These are phyloP conservation scores for Drosophila watanabei DNA, from an alignment of 1,140 invertebrate genomes.

Conservation along the genomic window DNA sequence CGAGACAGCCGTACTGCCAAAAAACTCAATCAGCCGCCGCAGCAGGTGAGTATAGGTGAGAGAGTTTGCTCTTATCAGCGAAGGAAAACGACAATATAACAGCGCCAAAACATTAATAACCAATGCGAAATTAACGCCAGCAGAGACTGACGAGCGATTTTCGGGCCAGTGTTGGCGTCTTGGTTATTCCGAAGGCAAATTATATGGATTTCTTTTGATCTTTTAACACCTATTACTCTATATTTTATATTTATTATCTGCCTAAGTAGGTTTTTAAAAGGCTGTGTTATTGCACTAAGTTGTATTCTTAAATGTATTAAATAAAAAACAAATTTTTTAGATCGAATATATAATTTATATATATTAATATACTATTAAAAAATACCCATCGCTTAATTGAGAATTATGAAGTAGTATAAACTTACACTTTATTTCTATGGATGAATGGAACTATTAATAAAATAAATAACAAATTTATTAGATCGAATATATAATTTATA, in stretches of 20 bases:
- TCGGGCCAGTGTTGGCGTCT: not conserved
- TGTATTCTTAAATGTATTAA: not conserved
- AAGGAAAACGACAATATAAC: slow-evolving; percentile 79
- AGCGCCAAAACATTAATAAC: slow-evolving; percentile 67
- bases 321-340: too few relatives aligned
- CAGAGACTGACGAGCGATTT: slow-evolving; percentile 31
- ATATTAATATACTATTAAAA: too few relatives aligned
- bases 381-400: too few relatives aligned
- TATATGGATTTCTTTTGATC: not conserved
- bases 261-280: not conserved
- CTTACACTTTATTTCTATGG: too few relatives aligned
- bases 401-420: too few relatives aligned
- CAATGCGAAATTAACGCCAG: slow-evolving; percentile 62
- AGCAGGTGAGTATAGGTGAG: slow-evolving; percentile 22
- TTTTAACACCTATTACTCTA: not conserved
- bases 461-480: not conserved
- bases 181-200: not conserved
- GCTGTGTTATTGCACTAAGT: not conserved
- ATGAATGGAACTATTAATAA: too few relatives aligned
- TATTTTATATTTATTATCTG: not conserved
- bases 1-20: slow-evolving; percentile 38
- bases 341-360: too few relatives aligned
- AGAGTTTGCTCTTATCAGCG: slow-evolving; percentile 61
- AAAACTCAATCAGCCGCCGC: slow-evolving; percentile 51
- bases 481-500: not conserved